Conservation (phyloP, 2,113 vertebrate genomes). For the Leiothrix lutea region DNA sequence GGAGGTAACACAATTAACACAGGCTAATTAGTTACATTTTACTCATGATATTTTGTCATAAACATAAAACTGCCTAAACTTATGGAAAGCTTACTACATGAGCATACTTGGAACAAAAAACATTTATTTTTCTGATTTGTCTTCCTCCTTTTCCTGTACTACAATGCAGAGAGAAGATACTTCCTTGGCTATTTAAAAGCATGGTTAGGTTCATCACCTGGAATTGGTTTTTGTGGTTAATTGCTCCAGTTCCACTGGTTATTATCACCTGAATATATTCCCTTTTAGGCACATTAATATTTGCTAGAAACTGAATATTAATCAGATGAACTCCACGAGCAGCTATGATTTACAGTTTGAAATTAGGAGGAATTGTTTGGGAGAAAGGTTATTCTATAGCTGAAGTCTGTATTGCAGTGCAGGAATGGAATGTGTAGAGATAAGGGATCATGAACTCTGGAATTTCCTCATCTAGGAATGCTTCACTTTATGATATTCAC, state of each 20-base stretch:
- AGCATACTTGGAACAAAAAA: background rate
- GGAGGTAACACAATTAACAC: background rate
- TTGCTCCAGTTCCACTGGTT: background rate
- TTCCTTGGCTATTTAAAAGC: background rate
- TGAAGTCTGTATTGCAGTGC: background rate
- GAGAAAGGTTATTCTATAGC: background rate
- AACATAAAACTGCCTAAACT: background rate
- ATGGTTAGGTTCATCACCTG: background rate
- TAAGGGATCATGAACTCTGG: background rate
- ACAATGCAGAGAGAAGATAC: background rate
- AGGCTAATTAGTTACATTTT: background rate
- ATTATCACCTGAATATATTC: background rate
- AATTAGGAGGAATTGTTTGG: background rate
- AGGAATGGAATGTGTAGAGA: background rate
- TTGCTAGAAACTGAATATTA: background rate
- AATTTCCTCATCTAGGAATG: background rate
- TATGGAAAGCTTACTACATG: background rate
- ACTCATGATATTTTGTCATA: background rate
- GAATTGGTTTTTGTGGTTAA: background rate
- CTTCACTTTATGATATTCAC: background rate
- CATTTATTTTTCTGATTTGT: background rate
- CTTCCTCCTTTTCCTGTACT: background rate
- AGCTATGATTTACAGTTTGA: background rate
- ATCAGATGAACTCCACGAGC: background rate
- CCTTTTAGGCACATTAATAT: background rate